Evolutionary conservation across 2,888 invertebrate genomes (phyloP).

Genomic region (Notodonta dromedarius): DNA sequence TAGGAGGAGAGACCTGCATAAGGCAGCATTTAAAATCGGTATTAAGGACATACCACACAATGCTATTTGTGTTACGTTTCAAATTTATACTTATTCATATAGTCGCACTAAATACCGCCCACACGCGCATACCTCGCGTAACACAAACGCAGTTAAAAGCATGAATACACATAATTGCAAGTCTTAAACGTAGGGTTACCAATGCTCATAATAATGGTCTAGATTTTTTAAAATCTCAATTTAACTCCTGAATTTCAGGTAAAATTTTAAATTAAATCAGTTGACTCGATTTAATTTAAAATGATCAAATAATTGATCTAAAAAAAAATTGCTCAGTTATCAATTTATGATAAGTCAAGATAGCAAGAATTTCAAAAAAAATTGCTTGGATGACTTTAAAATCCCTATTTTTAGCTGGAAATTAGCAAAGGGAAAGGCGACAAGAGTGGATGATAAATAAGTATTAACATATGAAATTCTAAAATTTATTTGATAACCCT

Average conservation of each 20-base stretch:
- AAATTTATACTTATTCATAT: constrained; percentile 40
- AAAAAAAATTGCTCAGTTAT: no score
- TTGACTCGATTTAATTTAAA: no score
- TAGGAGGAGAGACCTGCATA: constrained; percentile 26
- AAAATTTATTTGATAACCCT: constrained; percentile 34
- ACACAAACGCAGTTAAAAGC: constrained; percentile 42
- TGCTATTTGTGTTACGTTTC: constrained; percentile 39
- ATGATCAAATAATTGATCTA: no score
- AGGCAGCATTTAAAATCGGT: constrained; percentile 22
- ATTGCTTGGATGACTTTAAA: no score
- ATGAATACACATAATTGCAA: constrained; percentile 59
- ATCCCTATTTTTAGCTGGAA: no score
- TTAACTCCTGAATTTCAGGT: no score
- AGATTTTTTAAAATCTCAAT: constrained; percentile 2
- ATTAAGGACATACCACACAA: constrained; percentile 38
- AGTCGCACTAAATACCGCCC: constrained; percentile 39
- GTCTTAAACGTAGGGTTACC: constrained; percentile 37
- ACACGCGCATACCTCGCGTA: constrained; percentile 41
- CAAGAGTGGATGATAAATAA: no score
- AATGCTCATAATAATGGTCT: constrained; percentile 16
- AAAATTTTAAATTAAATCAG: no score
- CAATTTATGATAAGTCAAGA: no score
- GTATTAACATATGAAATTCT: constrained; percentile 18
- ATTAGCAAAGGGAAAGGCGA: no score
- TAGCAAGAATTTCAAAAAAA: no score